Evolutionary conservation across 2,113 vertebrate genomes (phyloP), one percentile per base, ranked within the genome.

Genomic region (Xiphophorus maculatus): DNA sequence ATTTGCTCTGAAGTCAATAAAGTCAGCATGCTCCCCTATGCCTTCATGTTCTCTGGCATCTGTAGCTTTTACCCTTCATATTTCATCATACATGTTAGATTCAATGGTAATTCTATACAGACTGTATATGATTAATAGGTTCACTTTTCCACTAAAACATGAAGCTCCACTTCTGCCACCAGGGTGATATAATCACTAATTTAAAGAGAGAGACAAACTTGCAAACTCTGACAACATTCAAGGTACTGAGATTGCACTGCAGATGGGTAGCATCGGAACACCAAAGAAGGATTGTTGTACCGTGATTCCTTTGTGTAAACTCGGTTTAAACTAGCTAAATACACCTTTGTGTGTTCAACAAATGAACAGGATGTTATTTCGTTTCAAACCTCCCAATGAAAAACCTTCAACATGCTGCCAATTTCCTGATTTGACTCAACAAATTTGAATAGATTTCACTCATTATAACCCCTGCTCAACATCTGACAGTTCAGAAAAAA

Each of bases 331-430:
- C 19, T 29, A 30, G 66, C 62, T 40, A 66, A 69, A 69, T 13
- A 8, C 7, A 2, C 8, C 14, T 71, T 28, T 69, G 22, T 63
- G 10, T 54, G 29, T 54, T 71, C 58, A 65, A 32, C 40, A 68
- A 30, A 37, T 22, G 5, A 25, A 22, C 22, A 10, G 32, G 4
- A 64, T 37, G 58, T 4, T 11, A 7, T 67, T 71, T 58, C 44
- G 4, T 73, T 66, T 62, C 54, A 78, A 81, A 63, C 63, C 28
- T 29, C 32, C 62, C 35, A 40, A 42, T 79, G 44, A 61, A 76
- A 81, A 76, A 42, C 40, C 19, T 33, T 77, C 6, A 54, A 63
- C 32, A 10, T 65, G 22, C 71, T 75, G 60, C 32, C 61, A 44
- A n/a, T n/a, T 4, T 48, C 9, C 19, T 37, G 63, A 66, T 37